Evolutionary conservation across 2,113 vertebrate species (phyloP).

Genomic region (Plotosus lineatus): DNA sequence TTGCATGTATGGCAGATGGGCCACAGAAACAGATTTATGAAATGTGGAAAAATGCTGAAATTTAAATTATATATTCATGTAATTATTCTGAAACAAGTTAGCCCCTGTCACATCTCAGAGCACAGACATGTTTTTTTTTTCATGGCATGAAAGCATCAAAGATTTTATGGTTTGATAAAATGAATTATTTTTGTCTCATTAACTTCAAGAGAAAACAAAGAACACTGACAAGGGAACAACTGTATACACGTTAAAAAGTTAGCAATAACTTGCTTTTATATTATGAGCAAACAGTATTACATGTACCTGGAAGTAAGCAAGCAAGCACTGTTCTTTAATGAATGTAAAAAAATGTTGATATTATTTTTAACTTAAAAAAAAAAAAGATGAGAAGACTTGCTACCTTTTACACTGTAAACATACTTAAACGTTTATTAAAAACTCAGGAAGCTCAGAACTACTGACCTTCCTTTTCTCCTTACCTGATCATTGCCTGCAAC

Average conservation of each 20-base stretch:
- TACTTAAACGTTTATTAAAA: not conserved
- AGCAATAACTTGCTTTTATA: not conserved
- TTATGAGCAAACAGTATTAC: not conserved
- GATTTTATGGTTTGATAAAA: not conserved
- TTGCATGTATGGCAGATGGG: no score
- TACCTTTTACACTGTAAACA: not conserved
- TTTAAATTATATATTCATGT: not conserved
- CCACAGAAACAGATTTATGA: not conserved
- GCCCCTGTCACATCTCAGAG: no score
- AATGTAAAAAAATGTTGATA: not conserved
- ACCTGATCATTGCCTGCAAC: conserved; percentile 65
- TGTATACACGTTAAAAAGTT: not conserved
- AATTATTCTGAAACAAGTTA: not conserved
- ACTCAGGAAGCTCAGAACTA: no score
- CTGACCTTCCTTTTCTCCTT: not conserved
- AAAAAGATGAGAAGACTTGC: not conserved
- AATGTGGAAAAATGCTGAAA: not conserved
- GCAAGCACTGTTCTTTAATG: not conserved
- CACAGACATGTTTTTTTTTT: not conserved
- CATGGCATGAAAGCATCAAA: not conserved
- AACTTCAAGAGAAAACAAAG: not conserved
- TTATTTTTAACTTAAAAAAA: not conserved
- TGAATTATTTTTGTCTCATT: not conserved
- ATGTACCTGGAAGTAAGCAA: not conserved
- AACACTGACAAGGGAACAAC: not conserved